Percentiles rank a stretch among this genome's conserved stretches.
phyloP scores from a whole-genome alignment of 1,140 invertebrate species.

The Drosophila sp. region DNA sequence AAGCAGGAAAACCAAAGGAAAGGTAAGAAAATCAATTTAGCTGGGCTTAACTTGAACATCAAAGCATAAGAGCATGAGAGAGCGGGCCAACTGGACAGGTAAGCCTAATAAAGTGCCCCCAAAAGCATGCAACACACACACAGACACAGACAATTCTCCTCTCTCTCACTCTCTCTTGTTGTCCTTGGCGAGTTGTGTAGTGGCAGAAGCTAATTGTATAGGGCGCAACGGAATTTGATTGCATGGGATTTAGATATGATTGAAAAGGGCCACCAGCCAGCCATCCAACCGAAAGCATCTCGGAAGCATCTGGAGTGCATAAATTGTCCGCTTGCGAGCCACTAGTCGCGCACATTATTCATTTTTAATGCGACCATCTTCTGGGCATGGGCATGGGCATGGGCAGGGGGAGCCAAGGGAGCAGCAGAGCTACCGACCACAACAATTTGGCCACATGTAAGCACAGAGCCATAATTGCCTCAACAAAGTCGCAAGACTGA shows the following conservation, averaged over 20 bases:
- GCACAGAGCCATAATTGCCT: constrained; percentile 76
- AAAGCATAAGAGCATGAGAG: constrained; percentile 61
- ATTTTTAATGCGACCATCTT: constrained; percentile 77
- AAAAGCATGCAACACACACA: constrained; percentile 51
- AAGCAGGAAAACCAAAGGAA: constrained; percentile 1
- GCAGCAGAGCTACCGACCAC: constrained; percentile 46
- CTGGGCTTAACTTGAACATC: constrained; percentile 72
- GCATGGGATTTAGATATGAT: constrained; percentile 77
- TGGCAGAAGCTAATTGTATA: constrained; percentile 71
- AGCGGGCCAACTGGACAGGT: constrained; percentile 27
- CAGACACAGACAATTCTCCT: constrained; percentile 2
- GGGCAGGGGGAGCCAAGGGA: background rate
- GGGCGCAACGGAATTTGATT: constrained; percentile 71
- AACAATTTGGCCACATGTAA: constrained; percentile 82
- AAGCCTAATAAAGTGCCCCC: constrained; percentile 78
- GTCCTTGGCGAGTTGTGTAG: constrained; percentile 17
- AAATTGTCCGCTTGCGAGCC: constrained; percentile 66
- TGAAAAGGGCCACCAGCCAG: constrained; percentile 58
- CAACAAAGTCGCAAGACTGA: constrained; percentile 26
- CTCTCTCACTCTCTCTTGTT: constrained; percentile 51
- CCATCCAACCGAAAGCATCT: constrained; percentile 7
- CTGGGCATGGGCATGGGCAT: constrained; percentile 4
- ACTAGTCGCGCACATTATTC: constrained; percentile 75
- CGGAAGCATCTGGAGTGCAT: constrained; percentile 69
- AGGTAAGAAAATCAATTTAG: constrained; percentile 72